Conservation (phyloP, 35 echinoderm and acorn worm genomes). For the Anneissia japonica region DNA sequence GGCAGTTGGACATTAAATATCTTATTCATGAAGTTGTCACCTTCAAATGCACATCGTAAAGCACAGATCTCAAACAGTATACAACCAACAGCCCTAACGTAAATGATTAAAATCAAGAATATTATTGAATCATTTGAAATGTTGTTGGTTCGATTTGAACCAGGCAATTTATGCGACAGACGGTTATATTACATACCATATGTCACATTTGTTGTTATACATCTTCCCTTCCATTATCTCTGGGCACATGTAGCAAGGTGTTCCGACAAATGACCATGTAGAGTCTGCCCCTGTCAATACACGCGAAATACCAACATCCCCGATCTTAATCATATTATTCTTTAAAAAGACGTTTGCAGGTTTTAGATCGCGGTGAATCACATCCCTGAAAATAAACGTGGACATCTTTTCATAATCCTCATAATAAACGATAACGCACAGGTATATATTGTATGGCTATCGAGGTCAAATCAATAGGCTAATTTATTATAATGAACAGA, state of each 20-base stretch:
- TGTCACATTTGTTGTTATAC: constrained; percentile 97
- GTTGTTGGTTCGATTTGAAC: too few relatives aligned
- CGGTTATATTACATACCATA: constrained; percentile 97
- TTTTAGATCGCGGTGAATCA: constrained; percentile 84
- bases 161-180: too few relatives aligned
- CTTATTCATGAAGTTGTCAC: constrained; percentile 95
- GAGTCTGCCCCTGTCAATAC: constrained; percentile 95
- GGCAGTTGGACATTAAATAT: constrained; percentile 91
- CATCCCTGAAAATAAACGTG: constrained; percentile 49
- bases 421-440: too few relatives aligned
- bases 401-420: too few relatives aligned
- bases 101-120: too few relatives aligned
- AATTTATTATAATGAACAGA: too few relatives aligned
- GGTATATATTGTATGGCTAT: too few relatives aligned
- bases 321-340: constrained; percentile 99
- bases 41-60: constrained; percentile 92
- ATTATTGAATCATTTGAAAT: too few relatives aligned
- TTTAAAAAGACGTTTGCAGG: constrained; percentile 91
- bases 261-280: constrained; percentile 93
- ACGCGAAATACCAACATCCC: constrained; percentile 94
- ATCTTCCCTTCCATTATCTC: constrained; percentile 89
- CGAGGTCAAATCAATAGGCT: too few relatives aligned
- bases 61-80: constrained; percentile 96
- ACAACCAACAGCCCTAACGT: constrained; percentile 88
- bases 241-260: constrained; percentile 97